phyloP scores from a whole-genome alignment of 2,888 invertebrate genomes.

The Eupithecia centaureata region DNA sequence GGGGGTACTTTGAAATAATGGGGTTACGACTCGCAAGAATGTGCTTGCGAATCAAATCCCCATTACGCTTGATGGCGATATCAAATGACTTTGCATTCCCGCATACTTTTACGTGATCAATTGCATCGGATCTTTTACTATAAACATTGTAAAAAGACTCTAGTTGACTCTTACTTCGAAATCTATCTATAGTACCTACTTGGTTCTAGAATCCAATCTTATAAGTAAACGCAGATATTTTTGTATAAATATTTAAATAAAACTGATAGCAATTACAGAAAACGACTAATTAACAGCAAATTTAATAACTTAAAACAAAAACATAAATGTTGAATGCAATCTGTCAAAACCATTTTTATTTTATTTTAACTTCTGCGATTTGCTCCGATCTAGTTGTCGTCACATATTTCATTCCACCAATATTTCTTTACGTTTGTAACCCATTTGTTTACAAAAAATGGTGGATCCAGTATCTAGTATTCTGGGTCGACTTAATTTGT shows the following conservation, averaged over 20 bases:
- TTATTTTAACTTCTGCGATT: not conserved
- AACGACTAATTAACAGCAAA: too few species aligned
- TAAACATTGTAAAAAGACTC: not conserved
- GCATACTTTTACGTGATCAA: slow-evolving; percentile 6
- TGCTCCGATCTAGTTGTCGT: not conserved
- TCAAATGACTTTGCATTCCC: not conserved
- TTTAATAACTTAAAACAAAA: too few species aligned
- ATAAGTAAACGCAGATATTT: too few species aligned
- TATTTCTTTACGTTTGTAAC: not conserved
- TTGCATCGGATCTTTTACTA: not conserved
- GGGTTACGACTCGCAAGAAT: not conserved
- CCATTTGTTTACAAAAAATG: not conserved
- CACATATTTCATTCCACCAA: not conserved
- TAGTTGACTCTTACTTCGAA: not conserved
- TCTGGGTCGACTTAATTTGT: not conserved
- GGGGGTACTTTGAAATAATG: slow-evolving; percentile 4
- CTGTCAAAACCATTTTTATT: not conserved
- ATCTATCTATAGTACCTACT: not conserved
- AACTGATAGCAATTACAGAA: too few species aligned
- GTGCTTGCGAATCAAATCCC: slow-evolving; percentile 8
- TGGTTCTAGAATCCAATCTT: not conserved
- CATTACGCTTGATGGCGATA: not conserved
- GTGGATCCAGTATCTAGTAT: not conserved
- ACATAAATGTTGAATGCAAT: not conserved
- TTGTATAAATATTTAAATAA: too few species aligned